Evolutionary conservation across 2,797 vertebrate genomes (phyloP).

Genomic region (Lagothrix lagotricha): DNA sequence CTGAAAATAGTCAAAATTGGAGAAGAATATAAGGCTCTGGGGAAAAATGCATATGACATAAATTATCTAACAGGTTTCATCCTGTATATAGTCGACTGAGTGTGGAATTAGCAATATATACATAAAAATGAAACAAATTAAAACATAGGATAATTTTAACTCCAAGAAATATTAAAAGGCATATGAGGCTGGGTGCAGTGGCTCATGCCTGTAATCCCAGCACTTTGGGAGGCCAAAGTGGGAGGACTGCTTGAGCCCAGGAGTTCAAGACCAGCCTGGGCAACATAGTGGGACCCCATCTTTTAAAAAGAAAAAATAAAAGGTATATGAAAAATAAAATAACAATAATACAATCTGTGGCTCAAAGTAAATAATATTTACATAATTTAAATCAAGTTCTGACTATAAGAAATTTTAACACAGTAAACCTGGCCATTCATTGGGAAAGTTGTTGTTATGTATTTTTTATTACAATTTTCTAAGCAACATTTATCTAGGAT

Average conservation of each 20-base stretch:
- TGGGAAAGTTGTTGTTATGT: neutral
- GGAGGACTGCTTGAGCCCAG: neutral
- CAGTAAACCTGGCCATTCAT: neutral
- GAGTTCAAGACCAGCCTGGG: neutral
- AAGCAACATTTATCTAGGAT: neutral
- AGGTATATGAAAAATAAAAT: neutral
- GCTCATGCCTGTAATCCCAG: neutral
- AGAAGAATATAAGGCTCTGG: neutral
- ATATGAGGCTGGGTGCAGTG: neutral
- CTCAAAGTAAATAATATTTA: neutral
- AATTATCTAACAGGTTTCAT: neutral
- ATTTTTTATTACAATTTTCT: neutral
- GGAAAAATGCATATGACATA: neutral
- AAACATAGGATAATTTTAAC: neutral
- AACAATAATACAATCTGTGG: neutral
- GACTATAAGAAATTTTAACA: neutral
- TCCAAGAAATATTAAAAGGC: neutral
- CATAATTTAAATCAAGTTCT: neutral
- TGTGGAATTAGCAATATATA: neutral
- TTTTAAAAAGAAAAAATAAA: neutral
- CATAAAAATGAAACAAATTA: neutral
- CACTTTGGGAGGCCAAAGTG: neutral
- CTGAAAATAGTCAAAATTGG: neutral
- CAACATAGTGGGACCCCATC: neutral
- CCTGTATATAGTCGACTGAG: neutral